Percentiles rank a stretch among this genome's conserved stretches.
These are phyloP conservation scores for Rissa tridactyla DNA, from an alignment of 2,113 vertebrate species.

Conservation along the genomic window DNA sequence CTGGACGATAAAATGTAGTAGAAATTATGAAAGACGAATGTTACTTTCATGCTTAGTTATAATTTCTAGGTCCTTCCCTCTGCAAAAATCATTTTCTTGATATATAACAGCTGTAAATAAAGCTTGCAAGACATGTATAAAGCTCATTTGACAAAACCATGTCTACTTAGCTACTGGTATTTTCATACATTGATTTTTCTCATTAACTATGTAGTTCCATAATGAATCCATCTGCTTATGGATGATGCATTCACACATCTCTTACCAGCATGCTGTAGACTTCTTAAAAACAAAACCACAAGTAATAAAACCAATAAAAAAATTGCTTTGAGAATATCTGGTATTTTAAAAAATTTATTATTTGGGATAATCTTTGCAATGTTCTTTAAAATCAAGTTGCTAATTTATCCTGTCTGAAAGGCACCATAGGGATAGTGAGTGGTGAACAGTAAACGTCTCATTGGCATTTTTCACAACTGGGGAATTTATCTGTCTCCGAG, in stretches of 20 bases:
- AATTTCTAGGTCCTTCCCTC: neutral
- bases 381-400: neutral
- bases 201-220: neutral
- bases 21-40: neutral
- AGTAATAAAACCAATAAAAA: neutral
- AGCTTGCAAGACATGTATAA: neutral
- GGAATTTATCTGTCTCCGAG: neutral
- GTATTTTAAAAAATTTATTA: neutral
- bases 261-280: neutral
- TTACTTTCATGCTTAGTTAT: neutral
- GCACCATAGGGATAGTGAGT: neutral
- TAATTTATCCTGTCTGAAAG: conserved; percentile 12
- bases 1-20: neutral
- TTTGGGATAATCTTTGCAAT: neutral
- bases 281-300: neutral
- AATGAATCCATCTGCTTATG: neutral
- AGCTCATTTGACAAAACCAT: neutral
- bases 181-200: neutral
- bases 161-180: neutral
- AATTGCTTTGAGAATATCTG: neutral
- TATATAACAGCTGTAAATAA: neutral
- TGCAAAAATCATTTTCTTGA: neutral
- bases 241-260: neutral
- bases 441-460: neutral
- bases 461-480: neutral